Evolutionary conservation across 2,797 vertebrate genomes (phyloP).

Genomic region (Triplophysa bombifrons): DNA sequence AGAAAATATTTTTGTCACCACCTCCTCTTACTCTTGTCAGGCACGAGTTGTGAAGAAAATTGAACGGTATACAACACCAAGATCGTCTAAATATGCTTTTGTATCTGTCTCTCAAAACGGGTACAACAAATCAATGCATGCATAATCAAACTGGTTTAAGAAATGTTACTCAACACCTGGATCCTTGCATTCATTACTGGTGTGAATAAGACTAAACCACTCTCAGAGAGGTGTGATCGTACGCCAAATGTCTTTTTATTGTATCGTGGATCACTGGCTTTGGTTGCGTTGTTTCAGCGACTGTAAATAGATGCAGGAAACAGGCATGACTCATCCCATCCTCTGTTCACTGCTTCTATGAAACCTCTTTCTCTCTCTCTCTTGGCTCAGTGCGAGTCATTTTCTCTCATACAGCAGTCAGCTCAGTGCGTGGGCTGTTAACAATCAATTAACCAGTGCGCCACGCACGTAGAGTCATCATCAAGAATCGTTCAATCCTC

Average conservation of each 20-base stretch:
- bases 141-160: conserved; percentile 36
- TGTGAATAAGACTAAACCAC: conserved; percentile 16
- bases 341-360: conserved; percentile 12
- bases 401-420: conserved; percentile 53
- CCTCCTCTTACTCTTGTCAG: neutral
- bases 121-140: conserved; percentile 51
- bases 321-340: conserved; percentile 52
- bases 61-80: neutral
- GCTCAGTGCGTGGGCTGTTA: conserved; percentile 55
- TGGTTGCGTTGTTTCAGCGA: conserved; percentile 30
- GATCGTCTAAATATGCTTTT: neutral
- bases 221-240: conserved; percentile 23
- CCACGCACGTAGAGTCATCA: conserved; percentile 15
- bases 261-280: conserved; percentile 8
- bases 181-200: neutral
- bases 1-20: neutral
- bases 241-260: conserved; percentile 1
- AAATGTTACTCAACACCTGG: neutral
- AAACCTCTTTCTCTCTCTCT: neutral
- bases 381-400: conserved; percentile 63
- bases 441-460: conserved; percentile 52
- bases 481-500: conserved; percentile 22
- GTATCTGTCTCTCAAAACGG: conserved; percentile 19
- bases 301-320: conserved; percentile 56
- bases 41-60: neutral